phyloP scores from a whole-genome alignment of 1,140 invertebrate genomes.

The Scaptomyza hsui region DNA sequence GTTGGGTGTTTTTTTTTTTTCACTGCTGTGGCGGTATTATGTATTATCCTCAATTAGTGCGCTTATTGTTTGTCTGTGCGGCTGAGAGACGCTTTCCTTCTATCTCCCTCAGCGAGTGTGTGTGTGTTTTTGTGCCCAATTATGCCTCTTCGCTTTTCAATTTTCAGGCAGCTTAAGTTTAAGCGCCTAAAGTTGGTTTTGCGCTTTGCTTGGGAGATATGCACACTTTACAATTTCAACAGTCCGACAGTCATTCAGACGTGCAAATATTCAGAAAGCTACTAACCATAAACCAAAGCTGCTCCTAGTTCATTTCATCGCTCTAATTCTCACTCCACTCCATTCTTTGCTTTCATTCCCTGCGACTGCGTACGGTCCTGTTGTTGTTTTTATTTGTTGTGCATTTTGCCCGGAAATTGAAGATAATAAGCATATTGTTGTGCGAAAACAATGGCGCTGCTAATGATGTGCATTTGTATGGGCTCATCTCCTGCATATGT shows the following conservation, averaged over 20 bases:
- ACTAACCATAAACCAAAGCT: constrained; percentile 58
- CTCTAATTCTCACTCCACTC: neutral
- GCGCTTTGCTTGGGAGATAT: constrained; percentile 60
- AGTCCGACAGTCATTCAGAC: constrained; percentile 21
- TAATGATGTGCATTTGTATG: constrained; percentile 76
- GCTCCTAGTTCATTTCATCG: neutral
- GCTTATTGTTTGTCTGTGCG: constrained; percentile 66
- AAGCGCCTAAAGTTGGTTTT: constrained; percentile 69
- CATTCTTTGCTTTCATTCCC: too few relatives aligned
- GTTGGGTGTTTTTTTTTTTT: constrained; percentile 17
- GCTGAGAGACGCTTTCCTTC: constrained; percentile 18
- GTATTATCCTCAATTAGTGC: constrained; percentile 79
- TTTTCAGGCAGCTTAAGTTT: constrained; percentile 65
- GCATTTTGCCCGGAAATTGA: constrained; percentile 80
- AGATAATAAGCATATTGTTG: constrained; percentile 81
- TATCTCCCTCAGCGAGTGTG: neutral
- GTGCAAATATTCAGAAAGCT: constrained; percentile 6
- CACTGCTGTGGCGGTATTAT: constrained; percentile 16
- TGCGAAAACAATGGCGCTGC: constrained; percentile 75
- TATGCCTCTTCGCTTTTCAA: constrained; percentile 44
- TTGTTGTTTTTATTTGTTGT: constrained; percentile 80
- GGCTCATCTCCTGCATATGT: constrained; percentile 27
- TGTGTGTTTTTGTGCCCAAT: constrained; percentile 22
- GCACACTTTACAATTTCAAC: constrained; percentile 75
- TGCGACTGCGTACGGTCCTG: constrained; percentile 8